Base-by-base conservation (phyloP, 2,888 invertebrate species). In the Slavum lentiscoides region DNA sequence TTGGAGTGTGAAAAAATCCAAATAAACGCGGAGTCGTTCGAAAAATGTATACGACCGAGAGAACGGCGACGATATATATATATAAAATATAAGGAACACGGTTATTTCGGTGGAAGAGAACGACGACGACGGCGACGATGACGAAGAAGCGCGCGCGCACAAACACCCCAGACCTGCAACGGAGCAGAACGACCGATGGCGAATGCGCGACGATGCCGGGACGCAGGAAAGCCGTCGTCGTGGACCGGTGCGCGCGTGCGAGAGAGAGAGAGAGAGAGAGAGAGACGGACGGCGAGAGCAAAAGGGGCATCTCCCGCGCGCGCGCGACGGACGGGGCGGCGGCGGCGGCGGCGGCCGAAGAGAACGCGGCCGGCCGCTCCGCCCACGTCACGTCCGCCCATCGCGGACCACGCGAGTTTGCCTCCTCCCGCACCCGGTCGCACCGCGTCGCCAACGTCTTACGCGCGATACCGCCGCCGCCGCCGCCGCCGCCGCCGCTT, bases 111-210 rank as follows among this genome's bases (percentile, higher is more conserved):
- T n/a, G 1, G 30, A 30, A 30, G 30, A 30, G 30, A 30, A 30
- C 30, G n/a, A n/a, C n/a, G 62, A 7, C 17, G 30, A 13, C 55
- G n/a, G 4, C 39, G 58, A 19, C 55, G 30, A 53, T 6, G 17
- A 11, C 49, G 49, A 11, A 5, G 49, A 49, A 11, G 8, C 49
- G 49, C 6, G 15, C 13, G 49, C 75, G 67, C 61, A 69, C 77
- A 59, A 69, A 62, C 69, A 69, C 61, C 30, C 62, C 19, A 11
- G 70, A 23, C 77, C 61, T 30, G 30, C 30, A 70, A 19, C 77
- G 39, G 70, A 80, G 70, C 62, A 70, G 70, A 62, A 70, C 77
- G 69, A 80, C 77, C 55, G 70, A 70, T 80, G 37, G 77, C 37
- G 77, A 80, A 70, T 80, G 77, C 68, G 62, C 62, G 21, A 55